These are phyloP conservation scores for Toxotes jaculatrix DNA, from an alignment of 2,113 vertebrate species.

Conservation along the genomic window DNA sequence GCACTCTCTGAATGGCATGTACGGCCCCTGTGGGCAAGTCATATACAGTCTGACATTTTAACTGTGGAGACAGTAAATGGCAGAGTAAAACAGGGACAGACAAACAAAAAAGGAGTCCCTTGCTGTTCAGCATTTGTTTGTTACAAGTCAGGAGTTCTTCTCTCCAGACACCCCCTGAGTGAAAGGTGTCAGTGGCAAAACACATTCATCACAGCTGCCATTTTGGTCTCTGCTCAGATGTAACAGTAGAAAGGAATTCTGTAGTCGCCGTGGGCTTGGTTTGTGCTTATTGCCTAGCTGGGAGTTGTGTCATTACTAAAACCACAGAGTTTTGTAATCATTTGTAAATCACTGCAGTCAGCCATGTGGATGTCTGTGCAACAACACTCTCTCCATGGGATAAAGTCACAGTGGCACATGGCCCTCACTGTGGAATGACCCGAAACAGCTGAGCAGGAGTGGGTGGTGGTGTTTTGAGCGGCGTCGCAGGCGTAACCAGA, in stretches of 20 bases:
- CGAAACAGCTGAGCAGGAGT: conserved; percentile 84
- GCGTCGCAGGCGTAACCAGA: conserved; percentile 71
- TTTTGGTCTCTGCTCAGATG: conserved; percentile 11
- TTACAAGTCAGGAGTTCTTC: conserved; percentile 38
- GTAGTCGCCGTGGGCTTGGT: neutral
- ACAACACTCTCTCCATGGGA: conserved; percentile 45
- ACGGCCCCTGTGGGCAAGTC: conserved; percentile 68
- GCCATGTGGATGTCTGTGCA: conserved; percentile 16
- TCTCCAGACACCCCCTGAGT: conserved; percentile 33
- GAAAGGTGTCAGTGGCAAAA: conserved; percentile 20
- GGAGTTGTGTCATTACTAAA: conserved; percentile 21
- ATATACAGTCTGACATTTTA: conserved; percentile 76
- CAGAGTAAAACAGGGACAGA: conserved; percentile 54
- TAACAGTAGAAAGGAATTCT: neutral
- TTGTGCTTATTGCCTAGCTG: conserved; percentile 7
- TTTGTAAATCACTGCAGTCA: neutral
- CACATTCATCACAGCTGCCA: conserved; percentile 6
- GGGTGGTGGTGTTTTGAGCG: conserved; percentile 77
- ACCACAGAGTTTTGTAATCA: conserved; percentile 2
- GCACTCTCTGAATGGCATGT: conserved; percentile 73
- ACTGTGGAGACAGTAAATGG: conserved; percentile 70
- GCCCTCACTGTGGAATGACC: conserved; percentile 75
- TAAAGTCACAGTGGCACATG: conserved; percentile 69
- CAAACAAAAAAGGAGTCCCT: conserved; percentile 45
- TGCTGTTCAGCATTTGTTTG: conserved; percentile 46